Conservation (phyloP, 2,113 vertebrate genomes). For the Ptilorrhoa leucosticta region DNA sequence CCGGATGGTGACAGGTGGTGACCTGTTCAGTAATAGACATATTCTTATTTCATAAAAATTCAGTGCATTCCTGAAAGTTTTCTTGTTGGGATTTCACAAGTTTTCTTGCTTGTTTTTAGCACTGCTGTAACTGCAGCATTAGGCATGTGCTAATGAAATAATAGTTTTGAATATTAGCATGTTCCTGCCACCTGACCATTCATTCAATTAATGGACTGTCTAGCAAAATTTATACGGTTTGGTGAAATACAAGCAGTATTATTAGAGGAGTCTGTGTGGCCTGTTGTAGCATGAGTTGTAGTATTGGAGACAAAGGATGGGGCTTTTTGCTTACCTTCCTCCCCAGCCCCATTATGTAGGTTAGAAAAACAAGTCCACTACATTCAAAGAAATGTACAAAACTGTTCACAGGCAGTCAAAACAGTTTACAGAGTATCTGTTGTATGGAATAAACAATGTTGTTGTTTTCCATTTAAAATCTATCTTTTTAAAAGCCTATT, state of each 20-base stretch:
- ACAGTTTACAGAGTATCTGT: not conserved
- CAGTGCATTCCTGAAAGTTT: not conserved
- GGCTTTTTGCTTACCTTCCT: not conserved
- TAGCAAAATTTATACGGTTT: not conserved
- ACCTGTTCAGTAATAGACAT: not conserved
- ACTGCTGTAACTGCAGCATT: not conserved
- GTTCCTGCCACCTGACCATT: not conserved
- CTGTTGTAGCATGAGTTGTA: not conserved
- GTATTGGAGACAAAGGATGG: not conserved
- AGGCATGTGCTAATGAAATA: not conserved
- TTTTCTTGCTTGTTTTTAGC: not conserved
- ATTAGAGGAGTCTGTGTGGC: not conserved
- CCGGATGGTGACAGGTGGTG: not conserved
- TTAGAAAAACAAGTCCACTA: not conserved
- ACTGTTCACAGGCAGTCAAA: not conserved
- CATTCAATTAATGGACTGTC: not conserved
- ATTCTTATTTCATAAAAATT: constrained; percentile 19
- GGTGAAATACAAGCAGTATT: not conserved
- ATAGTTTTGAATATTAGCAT: not conserved
- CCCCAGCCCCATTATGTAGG: not conserved
- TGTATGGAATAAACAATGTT: not conserved
- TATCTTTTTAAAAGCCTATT: not conserved
- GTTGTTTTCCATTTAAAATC: not conserved
- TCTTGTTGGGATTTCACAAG: not conserved
- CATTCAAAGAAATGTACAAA: not conserved